Evolutionary conservation across 1,140 invertebrate genomes (phyloP), one percentile per base, ranked within the genome.

Genomic region (Brachionus sp.): DNA sequence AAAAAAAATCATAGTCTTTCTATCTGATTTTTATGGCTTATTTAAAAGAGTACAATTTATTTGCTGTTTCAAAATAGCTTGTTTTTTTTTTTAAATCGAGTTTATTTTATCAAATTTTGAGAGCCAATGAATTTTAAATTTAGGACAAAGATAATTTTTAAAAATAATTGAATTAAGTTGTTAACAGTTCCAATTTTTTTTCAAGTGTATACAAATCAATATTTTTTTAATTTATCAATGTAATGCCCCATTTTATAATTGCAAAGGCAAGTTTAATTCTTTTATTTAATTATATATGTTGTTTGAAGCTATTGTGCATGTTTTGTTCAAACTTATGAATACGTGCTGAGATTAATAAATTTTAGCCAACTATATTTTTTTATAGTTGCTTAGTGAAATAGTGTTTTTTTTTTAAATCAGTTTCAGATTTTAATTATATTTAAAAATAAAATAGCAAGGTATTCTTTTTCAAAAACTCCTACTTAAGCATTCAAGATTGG

Each of bases 101-200:
- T 23, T 57, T 57, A 57, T 57, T 57, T 57, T 57, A 57, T 57
- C 50, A 57, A 57, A 57, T 57, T 57, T 57, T 57, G 19, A 57
- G 50, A 19, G 50, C 19, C n/a, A 57, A 23, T 10, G 50, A 19
- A 19, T 57, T 57, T 57, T 19, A 19, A 23, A 57, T 19, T 57
- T 57, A 23, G 50, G 50, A 57, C 50, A 57, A 23, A 57, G 50
- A 57, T 57, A 57, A 57, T 57, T 57, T 9, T 57, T 57, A 7
- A 57, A 53, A 57, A 57, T 57, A 57, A 57, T 57, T 9, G 50
- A 57, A 57, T 57, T 57, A 23, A 19, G 50, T 57, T 57, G 50
- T 57, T 57, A 19, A 57, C 50, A 57, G 16, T 16, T 57, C 5
- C 50, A 57, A 19, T 42, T 57, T 57, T 57, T 57, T 9, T 57